A percentile compares a stretch with the other conserved stretches of the same genome.
Conservation (phyloP, 2,797 vertebrate genomes). For the Pseudotriccus pelzelni region DNA sequence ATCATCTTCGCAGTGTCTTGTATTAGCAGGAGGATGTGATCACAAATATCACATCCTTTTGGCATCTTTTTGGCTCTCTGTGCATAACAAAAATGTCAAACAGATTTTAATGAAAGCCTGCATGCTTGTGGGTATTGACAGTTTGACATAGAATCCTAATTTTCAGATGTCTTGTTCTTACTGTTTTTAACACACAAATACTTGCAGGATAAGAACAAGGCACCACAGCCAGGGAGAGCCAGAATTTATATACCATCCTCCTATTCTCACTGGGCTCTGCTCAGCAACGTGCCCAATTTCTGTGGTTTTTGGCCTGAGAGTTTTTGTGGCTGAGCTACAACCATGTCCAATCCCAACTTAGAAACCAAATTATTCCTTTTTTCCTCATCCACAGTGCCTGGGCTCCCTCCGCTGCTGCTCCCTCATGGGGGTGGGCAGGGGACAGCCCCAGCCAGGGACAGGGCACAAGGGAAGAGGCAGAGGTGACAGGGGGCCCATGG, state of each 20-base stretch:
- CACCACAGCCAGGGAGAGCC: not conserved
- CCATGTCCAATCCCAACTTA: conserved; percentile 12
- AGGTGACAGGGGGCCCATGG: rapidly evolving
- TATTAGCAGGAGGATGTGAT: conserved; percentile 76
- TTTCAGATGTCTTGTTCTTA: conserved; percentile 76
- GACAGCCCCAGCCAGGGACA: not conserved
- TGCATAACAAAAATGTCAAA: conserved; percentile 80
- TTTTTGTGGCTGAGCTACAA: not conserved
- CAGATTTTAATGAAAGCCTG: conserved; percentile 80
- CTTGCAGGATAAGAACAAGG: conserved; percentile 31
- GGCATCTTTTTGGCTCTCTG: conserved; percentile 75
- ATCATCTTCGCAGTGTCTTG: conserved; percentile 51
- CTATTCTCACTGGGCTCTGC: not conserved
- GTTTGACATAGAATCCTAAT: conserved; percentile 74
- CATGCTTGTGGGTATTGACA: conserved; percentile 75
- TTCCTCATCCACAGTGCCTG: not conserved
- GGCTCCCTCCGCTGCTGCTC: not conserved
- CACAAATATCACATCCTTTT: conserved; percentile 78
- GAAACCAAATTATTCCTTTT: conserved; percentile 42
- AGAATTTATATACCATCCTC: not conserved
- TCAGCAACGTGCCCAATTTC: not conserved
- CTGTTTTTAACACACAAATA: conserved; percentile 66
- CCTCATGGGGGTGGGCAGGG: not conserved
- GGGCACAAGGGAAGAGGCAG: rapidly evolving
- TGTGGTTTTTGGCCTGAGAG: conserved; percentile 5